phyloP scores from a whole-genome alignment of 2,797 vertebrate species.

The Meriones psammophilus region DNA sequence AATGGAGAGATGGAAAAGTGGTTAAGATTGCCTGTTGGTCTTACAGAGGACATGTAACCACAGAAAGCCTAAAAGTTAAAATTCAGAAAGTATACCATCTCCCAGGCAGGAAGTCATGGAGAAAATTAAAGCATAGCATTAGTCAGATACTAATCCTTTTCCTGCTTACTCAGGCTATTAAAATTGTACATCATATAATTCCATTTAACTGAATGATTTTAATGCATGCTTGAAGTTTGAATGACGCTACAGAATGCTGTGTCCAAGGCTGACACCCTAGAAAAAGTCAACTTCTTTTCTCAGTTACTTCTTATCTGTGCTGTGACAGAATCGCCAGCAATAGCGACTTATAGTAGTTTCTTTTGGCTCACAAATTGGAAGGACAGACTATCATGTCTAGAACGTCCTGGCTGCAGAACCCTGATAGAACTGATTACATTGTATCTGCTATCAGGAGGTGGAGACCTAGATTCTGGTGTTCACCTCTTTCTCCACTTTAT shows the following conservation, averaged over 20 bases:
- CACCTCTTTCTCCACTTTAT: background rate
- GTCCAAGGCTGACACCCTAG: background rate
- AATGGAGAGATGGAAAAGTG: background rate
- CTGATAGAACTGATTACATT: background rate
- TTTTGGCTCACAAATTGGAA: background rate
- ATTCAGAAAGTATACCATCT: background rate
- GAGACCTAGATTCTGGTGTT: background rate
- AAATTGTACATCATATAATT: background rate
- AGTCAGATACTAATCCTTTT: background rate
- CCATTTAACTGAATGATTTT: background rate
- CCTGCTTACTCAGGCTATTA: background rate
- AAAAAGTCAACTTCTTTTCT: background rate
- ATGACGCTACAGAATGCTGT: background rate
- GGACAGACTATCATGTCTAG: background rate
- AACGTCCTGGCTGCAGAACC: background rate
- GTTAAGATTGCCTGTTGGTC: background rate
- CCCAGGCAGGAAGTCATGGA: background rate
- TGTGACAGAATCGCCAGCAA: background rate
- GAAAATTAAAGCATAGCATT: background rate
- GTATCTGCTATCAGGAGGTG: background rate
- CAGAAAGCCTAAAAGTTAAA: background rate
- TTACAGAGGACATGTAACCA: background rate
- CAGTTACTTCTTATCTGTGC: background rate
- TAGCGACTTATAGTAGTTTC: background rate
- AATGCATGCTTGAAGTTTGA: background rate